Evolutionary conservation across 2,888 invertebrate species (phyloP).

Genomic region (Drosophila lacicola): DNA sequence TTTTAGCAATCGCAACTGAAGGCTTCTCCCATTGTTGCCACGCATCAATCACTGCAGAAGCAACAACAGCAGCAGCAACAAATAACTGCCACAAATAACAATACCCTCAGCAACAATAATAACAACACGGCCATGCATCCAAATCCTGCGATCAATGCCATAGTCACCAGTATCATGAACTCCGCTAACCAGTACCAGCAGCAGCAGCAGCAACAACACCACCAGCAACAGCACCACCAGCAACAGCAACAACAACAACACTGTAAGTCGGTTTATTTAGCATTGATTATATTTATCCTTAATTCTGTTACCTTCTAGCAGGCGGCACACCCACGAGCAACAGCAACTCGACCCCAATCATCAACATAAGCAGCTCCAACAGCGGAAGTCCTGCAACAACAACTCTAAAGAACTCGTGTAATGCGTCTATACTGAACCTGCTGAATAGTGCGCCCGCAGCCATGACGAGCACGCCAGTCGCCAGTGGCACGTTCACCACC

Average conservation of each 20-base stretch:
- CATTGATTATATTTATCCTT: background rate
- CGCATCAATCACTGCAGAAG: conserved; percentile 79
- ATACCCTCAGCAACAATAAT: conserved; percentile 59
- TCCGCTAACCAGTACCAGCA: conserved; percentile 92
- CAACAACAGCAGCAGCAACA: conserved; percentile 84
- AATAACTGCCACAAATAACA: conserved; percentile 55
- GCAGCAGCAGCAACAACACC: conserved; percentile 82
- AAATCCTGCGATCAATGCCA: conserved; percentile 89
- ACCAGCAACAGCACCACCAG: conserved; percentile 61
- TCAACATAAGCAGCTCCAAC: conserved; percentile 34
- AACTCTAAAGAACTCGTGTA: conserved; percentile 83
- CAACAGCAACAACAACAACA: conserved; percentile 54
- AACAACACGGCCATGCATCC: conserved; percentile 80
- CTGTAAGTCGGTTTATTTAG: conserved; percentile 35
- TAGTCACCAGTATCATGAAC: conserved; percentile 93
- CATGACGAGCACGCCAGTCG: conserved; percentile 88
- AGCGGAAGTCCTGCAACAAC: conserved; percentile 36
- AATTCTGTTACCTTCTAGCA: conserved; percentile 26
- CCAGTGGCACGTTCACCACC: conserved; percentile 84
- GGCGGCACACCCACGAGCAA: conserved; percentile 60
- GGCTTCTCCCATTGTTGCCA: conserved; percentile 82
- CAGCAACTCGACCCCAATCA: conserved; percentile 38
- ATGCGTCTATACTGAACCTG: conserved; percentile 91
- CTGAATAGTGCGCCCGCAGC: conserved; percentile 92
- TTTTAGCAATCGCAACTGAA: conserved; percentile 90